Evolutionary conservation across 2,113 vertebrate species (phyloP).

Genomic region (Platysternon megacephalum): DNA sequence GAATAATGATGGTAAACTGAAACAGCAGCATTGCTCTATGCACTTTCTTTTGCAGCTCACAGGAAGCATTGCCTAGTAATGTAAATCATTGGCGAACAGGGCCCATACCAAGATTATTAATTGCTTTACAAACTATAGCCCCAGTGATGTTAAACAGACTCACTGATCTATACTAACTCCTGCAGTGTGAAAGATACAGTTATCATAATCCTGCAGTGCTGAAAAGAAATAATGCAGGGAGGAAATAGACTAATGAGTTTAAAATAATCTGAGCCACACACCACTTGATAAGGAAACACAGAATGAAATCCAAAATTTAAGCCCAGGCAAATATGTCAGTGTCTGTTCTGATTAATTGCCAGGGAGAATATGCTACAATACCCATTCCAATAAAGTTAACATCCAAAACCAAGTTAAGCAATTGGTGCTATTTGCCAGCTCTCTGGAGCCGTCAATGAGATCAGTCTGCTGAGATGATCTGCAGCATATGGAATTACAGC

Average conservation of each 20-base stretch:
- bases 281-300: background rate
- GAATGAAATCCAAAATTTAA: background rate
- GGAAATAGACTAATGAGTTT: constrained; percentile 32
- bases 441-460: rapidly evolving
- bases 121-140: background rate
- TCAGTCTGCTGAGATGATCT: background rate
- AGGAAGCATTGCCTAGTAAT: background rate
- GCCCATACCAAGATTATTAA: background rate
- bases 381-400: background rate
- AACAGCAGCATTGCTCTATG: background rate
- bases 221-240: background rate
- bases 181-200: background rate
- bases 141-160: background rate
- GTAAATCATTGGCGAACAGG: background rate
- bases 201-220: background rate
- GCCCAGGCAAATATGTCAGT: background rate
- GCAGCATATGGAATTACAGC: background rate
- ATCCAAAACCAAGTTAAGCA: background rate
- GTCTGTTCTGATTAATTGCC: background rate
- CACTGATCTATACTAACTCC: background rate
- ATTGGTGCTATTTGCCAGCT: background rate
- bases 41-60: background rate
- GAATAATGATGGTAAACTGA: rapidly evolving
- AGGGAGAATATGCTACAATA: background rate
- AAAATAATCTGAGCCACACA: background rate